Percentiles rank a stretch among this genome's conserved stretches.
These are phyloP conservation scores for Tinea pellionella DNA, from an alignment of 2,888 invertebrate genomes.

Conservation along the genomic window DNA sequence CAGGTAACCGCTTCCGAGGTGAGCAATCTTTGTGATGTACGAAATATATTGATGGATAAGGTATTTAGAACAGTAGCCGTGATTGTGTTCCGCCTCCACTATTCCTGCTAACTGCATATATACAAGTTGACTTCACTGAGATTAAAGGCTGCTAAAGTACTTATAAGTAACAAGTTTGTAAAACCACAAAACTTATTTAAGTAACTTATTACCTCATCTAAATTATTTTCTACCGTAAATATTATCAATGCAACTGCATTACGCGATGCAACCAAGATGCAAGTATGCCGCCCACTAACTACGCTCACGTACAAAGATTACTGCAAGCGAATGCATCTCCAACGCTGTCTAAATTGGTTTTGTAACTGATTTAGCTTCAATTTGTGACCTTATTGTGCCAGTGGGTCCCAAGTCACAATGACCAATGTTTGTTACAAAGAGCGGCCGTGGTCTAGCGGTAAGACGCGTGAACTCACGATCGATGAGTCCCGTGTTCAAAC, in stretches of 20 bases:
- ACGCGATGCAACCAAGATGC: background rate
- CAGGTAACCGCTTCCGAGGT: constrained; percentile 24
- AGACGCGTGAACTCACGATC: too few relatives aligned
- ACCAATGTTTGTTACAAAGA: too few relatives aligned
- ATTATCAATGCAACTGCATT: background rate
- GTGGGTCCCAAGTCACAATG: background rate
- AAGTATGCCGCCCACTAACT: background rate
- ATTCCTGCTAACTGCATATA: too few relatives aligned
- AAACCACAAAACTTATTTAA: too few relatives aligned
- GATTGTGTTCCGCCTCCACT: too few relatives aligned
- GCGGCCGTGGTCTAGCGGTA: too few relatives aligned
- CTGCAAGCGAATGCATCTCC: constrained; percentile 1
- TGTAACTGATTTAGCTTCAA: background rate
- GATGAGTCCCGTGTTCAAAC: too few relatives aligned
- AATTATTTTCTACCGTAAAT: background rate
- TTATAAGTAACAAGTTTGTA: too few relatives aligned
- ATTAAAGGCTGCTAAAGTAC: too few relatives aligned
- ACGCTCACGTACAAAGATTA: constrained; percentile 4
- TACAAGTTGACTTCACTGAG: too few relatives aligned
- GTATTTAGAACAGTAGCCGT: too few relatives aligned
- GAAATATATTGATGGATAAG: background rate
- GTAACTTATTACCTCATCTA: background rate
- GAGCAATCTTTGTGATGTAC: constrained; percentile 15
- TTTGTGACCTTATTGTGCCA: background rate
- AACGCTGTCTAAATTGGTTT: background rate